phyloP scores from a whole-genome alignment of 2,113 vertebrate species.

The Bufo gargarizans region DNA sequence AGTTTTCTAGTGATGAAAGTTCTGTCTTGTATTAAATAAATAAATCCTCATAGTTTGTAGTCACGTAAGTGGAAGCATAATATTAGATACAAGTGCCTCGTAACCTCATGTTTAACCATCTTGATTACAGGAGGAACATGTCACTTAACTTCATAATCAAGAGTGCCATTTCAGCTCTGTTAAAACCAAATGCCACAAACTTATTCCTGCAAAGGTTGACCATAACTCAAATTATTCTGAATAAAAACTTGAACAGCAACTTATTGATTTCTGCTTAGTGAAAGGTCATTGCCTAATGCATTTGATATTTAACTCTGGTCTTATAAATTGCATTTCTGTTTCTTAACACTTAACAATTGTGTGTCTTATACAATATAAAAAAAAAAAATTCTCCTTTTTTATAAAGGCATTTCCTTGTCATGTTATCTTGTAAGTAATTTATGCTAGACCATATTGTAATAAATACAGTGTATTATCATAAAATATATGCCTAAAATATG shows the following conservation, averaged over 20 bases:
- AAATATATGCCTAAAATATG: neutral
- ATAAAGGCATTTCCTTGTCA: neutral
- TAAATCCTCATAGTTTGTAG: constrained; percentile 15
- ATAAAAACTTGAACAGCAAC: constrained; percentile 60
- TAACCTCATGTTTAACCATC: constrained; percentile 54
- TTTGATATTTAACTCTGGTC: constrained; percentile 59
- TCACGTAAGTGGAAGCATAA: constrained; percentile 21
- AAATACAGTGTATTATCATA: neutral
- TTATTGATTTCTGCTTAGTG: constrained; percentile 61
- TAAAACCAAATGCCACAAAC: constrained; percentile 59
- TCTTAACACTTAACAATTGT: constrained; percentile 47
- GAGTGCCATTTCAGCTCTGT: constrained; percentile 56
- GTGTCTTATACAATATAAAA: constrained; percentile 18
- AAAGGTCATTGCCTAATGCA: constrained; percentile 62
- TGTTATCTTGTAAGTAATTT: neutral
- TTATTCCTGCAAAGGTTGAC: constrained; percentile 60
- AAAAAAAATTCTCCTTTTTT: constrained; percentile 15
- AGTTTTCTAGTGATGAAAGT: neutral
- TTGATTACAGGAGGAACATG: constrained; percentile 52
- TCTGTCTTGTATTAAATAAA: neutral
- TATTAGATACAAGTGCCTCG: constrained; percentile 47
- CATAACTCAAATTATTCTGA: constrained; percentile 61
- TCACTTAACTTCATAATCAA: constrained; percentile 59
- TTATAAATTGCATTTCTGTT: constrained; percentile 58
- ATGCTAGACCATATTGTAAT: neutral